phyloP scores from a whole-genome alignment of 2,797 vertebrate genomes.

The Karalla daura region DNA sequence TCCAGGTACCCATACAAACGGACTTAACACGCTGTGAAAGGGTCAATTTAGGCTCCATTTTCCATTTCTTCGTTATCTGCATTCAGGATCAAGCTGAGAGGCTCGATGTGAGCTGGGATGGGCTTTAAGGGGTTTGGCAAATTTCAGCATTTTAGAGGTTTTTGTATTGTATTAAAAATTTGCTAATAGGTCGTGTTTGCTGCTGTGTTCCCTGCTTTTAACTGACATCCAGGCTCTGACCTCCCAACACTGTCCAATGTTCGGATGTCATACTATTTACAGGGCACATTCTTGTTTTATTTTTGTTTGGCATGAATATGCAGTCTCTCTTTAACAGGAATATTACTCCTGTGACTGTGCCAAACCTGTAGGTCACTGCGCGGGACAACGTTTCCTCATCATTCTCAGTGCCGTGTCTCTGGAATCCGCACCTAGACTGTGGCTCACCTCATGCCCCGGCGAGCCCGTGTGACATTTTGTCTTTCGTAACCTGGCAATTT shows the following conservation, averaged over 20 bases:
- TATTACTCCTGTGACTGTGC: no score
- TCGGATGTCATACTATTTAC: no score
- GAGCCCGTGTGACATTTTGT: slow-evolving; percentile 62
- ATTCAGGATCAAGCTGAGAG: slow-evolving; percentile 89
- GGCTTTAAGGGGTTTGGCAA: slow-evolving; percentile 85
- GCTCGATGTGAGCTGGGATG: slow-evolving; percentile 78
- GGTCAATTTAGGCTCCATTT: slow-evolving; percentile 99
- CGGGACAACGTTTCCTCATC: slow-evolving; percentile 56
- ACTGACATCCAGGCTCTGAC: slow-evolving; percentile 3
- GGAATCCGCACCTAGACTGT: slow-evolving; percentile 56
- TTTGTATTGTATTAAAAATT: slow-evolving; percentile 85
- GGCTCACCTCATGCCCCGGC: slow-evolving; percentile 56
- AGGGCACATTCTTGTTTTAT: no score
- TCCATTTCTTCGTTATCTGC: slow-evolving; percentile 93
- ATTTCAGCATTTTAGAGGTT: slow-evolving; percentile 86
- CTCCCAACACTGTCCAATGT: background rate
- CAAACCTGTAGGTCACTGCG: slow-evolving; percentile 42
- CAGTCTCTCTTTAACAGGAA: no score
- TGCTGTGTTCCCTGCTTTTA: slow-evolving; percentile 25
- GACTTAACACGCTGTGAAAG: slow-evolving; percentile 94
- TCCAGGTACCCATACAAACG: slow-evolving; percentile 96
- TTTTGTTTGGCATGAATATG: no score
- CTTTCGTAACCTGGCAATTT: slow-evolving; percentile 65
- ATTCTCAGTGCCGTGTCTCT: slow-evolving; percentile 42
- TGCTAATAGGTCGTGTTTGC: slow-evolving; percentile 72